A percentile compares a stretch with the other conserved stretches of the same genome.
phyloP scores from a whole-genome alignment of 2,797 vertebrate species.

The Botia kubotai region DNA sequence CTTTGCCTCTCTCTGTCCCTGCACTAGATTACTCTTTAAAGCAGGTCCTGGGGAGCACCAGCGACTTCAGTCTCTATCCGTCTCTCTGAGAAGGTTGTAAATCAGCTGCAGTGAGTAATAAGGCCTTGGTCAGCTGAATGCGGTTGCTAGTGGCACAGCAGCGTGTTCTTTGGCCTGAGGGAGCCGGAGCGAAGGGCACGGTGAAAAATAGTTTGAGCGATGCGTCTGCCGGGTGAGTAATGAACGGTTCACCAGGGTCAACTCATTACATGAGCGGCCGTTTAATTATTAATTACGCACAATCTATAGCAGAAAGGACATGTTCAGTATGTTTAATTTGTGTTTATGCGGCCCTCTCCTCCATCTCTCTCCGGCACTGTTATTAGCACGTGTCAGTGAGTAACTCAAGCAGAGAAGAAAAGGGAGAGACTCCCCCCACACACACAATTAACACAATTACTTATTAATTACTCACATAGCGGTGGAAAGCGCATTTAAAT shows the following conservation, averaged over 20 bases:
- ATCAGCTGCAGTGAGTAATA: slow-evolving; percentile 64
- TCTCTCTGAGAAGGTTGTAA: slow-evolving; percentile 65
- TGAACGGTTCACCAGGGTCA: slow-evolving; percentile 96
- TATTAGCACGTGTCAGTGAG: slow-evolving; percentile 87
- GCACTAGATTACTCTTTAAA: slow-evolving; percentile 67
- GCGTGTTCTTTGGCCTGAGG: slow-evolving; percentile 60
- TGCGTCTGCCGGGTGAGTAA: slow-evolving; percentile 93
- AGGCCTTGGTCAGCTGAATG: slow-evolving; percentile 74
- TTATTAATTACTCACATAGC: slow-evolving; percentile 78
- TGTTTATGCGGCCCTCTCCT: slow-evolving; percentile 78
- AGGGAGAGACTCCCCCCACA: slow-evolving; percentile 51
- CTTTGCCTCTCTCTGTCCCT: slow-evolving; percentile 50
- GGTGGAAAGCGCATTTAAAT: slow-evolving; percentile 82
- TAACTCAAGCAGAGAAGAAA: slow-evolving; percentile 60
- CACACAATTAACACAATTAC: slow-evolving; percentile 66
- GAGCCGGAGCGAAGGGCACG: slow-evolving; percentile 79
- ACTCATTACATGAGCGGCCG: slow-evolving; percentile 94
- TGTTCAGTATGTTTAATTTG: slow-evolving; percentile 91
- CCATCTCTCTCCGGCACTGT: slow-evolving; percentile 76
- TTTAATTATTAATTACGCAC: slow-evolving; percentile 99
- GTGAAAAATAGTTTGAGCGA: slow-evolving; percentile 92
- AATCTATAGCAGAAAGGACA: slow-evolving; percentile 92
- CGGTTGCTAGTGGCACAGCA: slow-evolving; percentile 58
- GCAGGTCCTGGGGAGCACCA: slow-evolving; percentile 58
- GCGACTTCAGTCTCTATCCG: slow-evolving; percentile 47